Conservation (phyloP, 2,797 vertebrate genomes). For the Eutrigla gurnardus region DNA sequence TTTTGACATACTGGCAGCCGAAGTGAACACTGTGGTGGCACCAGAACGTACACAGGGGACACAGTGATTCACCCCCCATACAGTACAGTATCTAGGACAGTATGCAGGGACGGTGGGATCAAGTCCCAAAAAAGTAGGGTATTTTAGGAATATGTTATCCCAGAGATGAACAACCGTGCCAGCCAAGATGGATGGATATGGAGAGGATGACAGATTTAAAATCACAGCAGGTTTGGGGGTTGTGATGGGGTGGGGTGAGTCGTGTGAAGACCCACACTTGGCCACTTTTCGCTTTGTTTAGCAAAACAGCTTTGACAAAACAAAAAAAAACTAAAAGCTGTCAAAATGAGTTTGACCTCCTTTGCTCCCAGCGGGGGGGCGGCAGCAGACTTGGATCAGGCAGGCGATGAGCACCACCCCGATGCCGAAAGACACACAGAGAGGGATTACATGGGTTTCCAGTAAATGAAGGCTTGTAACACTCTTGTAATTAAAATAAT, state of each 20-base stretch:
- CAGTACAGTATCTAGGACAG: conserved; percentile 12
- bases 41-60: conserved; percentile 19
- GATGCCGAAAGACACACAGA: conserved; percentile 41
- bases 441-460: conserved; percentile 52
- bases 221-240: conserved; percentile 6
- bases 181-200: not conserved
- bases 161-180: not conserved
- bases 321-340: not conserved
- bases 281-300: conserved; percentile 34
- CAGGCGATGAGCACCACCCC: conserved; percentile 24
- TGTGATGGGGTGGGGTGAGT: not conserved
- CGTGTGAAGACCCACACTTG: conserved; percentile 3
- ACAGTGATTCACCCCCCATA: not conserved
- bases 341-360: conserved; percentile 56
- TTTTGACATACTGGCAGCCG: conserved; percentile 49
- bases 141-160: not conserved
- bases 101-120: not conserved
- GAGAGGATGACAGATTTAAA: conserved; percentile 9
- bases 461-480: conserved; percentile 48
- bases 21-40: conserved; percentile 24
- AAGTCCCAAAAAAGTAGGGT: not conserved
- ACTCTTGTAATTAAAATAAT: conserved; percentile 61
- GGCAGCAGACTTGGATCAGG: conserved; percentile 35
- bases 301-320: conserved; percentile 13
- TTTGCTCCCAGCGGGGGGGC: conserved; percentile 66